Conservation (phyloP, 2,797 vertebrate genomes). For the Acridotheres tristis region DNA sequence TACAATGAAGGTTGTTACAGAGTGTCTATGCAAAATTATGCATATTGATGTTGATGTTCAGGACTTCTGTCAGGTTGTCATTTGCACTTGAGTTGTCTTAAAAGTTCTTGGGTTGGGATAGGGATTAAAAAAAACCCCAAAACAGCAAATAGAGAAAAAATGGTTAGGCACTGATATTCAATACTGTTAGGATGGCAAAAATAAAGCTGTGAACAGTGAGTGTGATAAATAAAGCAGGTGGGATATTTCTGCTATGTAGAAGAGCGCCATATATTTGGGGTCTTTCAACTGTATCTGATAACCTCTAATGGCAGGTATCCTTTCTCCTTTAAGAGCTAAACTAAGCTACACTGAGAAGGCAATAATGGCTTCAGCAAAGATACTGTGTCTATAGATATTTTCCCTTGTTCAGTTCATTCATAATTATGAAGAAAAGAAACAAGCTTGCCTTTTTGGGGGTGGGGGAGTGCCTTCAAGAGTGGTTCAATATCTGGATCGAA, state of each 20-base stretch:
- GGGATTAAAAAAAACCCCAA: not conserved
- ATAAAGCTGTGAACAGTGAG: not conserved
- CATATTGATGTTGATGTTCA: not conserved
- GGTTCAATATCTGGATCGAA: slow-evolving; percentile 85
- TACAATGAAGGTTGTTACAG: slow-evolving; percentile 29
- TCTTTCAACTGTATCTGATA: slow-evolving; percentile 37
- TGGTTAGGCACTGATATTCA: not conserved
- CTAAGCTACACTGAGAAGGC: slow-evolving; percentile 31
- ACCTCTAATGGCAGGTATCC: slow-evolving; percentile 48
- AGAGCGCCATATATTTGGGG: not conserved
- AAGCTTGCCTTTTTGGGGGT: slow-evolving; percentile 68
- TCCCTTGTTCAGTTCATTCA: slow-evolving; percentile 76
- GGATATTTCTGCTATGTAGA: slow-evolving; percentile 9
- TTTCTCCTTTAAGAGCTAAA: slow-evolving; percentile 46
- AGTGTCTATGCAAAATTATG: slow-evolving; percentile 44
- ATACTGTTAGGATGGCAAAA: not conserved
- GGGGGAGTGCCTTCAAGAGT: slow-evolving; percentile 63
- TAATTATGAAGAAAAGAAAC: slow-evolving; percentile 80
- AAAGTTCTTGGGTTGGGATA: slow-evolving; percentile 30
- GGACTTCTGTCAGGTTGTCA: slow-evolving; percentile 42
- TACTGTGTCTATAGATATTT: slow-evolving; percentile 47
- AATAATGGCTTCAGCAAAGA: slow-evolving; percentile 64
- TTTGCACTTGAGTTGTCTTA: slow-evolving; percentile 42
- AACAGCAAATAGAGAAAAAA: not conserved
- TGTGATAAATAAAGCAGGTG: not conserved